These are phyloP conservation scores for Zaprionus kolodkinae DNA, from an alignment of 1,140 invertebrate species.

Conservation along the genomic window DNA sequence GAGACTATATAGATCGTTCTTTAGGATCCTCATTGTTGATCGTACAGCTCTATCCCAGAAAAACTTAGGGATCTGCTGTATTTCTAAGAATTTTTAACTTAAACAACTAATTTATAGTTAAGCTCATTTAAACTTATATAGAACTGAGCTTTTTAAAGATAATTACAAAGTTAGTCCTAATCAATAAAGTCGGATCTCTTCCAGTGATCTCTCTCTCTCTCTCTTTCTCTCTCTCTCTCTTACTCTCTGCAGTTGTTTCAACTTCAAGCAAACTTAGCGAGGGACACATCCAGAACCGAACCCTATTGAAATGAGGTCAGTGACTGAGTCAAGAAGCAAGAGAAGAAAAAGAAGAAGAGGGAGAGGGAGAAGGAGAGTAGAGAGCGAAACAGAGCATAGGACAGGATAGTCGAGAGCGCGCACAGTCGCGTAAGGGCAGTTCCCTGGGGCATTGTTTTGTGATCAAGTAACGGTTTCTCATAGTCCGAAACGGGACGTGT, in stretches of 20 bases:
- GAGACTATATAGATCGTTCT: no score
- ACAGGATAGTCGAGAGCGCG: constrained; percentile 21
- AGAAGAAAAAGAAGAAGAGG: constrained; percentile 3
- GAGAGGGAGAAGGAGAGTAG: constrained; percentile 21
- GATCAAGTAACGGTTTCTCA: constrained; percentile 45
- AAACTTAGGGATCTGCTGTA: no score
- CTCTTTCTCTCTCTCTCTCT: constrained; percentile 5
- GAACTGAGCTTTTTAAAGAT: no score
- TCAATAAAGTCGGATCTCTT: neutral
- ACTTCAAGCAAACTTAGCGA: neutral
- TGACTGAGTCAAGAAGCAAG: constrained; percentile 48
- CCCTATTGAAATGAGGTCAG: constrained; percentile 75
- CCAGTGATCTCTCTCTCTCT: neutral
- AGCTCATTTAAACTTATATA: no score
- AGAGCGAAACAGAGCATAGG: constrained; percentile 3
- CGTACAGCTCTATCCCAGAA: no score
- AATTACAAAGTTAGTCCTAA: neutral
- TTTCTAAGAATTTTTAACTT: no score
- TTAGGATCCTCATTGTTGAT: no score
- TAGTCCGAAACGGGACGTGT: constrained; percentile 33
- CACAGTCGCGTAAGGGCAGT: neutral
- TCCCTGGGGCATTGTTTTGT: constrained; percentile 42
- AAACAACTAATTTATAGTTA: no score
- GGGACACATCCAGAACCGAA: constrained; percentile 15
- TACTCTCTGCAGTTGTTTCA: neutral